Conservation (phyloP, 2,888 invertebrate genomes). For the Rhamphomyia laevipes region DNA sequence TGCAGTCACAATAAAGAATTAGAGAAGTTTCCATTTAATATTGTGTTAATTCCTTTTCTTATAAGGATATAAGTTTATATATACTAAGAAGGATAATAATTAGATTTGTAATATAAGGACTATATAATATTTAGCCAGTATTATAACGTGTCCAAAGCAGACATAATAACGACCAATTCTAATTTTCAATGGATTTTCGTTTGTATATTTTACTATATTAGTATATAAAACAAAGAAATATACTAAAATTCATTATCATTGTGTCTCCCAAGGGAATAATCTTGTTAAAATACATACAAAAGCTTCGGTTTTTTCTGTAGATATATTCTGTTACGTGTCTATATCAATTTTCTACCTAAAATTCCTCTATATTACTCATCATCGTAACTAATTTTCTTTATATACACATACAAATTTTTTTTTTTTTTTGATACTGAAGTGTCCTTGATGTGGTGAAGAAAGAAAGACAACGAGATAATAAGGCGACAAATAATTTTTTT, state of each 20-base stretch:
- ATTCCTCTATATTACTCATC: too few species aligned
- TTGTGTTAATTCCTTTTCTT: conserved; percentile 4
- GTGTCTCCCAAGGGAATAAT: conserved; percentile 3
- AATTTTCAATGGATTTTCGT: not conserved
- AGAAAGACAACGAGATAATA: too few species aligned
- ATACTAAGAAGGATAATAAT: not conserved
- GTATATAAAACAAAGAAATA: not conserved
- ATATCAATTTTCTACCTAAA: too few species aligned
- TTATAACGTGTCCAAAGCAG: not conserved
- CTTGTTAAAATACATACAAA: not conserved
- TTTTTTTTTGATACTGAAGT: too few species aligned
- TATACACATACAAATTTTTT: too few species aligned
- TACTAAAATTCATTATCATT: conserved; percentile 5
- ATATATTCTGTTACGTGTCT: too few species aligned
- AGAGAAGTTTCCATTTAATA: conserved; percentile 1
- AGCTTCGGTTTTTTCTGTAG: too few species aligned
- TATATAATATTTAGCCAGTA: not conserved
- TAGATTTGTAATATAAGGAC: not conserved
- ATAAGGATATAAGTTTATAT: not conserved
- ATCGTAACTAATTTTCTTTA: too few species aligned
- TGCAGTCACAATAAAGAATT: too few species aligned
- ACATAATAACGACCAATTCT: not conserved
- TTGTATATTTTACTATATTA: too few species aligned
- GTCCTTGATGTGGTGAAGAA: too few species aligned
- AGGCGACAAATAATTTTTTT: too few species aligned